These are phyloP conservation scores for Drosophila mimetica DNA, from an alignment of 2,888 invertebrate species.

Conservation along the genomic window DNA sequence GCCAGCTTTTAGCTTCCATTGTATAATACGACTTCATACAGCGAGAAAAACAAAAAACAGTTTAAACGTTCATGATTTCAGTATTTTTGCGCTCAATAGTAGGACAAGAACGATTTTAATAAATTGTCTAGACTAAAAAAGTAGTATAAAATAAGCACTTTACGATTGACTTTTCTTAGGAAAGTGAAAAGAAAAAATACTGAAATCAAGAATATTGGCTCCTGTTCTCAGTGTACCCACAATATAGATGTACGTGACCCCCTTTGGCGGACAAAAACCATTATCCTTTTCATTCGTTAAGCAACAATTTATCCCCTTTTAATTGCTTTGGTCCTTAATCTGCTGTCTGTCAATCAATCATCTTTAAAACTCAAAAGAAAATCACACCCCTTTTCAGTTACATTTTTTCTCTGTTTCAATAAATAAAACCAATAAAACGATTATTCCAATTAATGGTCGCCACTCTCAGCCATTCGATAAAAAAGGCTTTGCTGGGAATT, in stretches of 20 bases:
- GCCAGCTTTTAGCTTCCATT: conserved; percentile 17
- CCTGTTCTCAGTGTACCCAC: too few relatives aligned
- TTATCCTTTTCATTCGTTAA: neutral
- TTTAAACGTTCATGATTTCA: too few relatives aligned
- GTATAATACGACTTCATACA: conserved; percentile 5
- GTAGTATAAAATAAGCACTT: too few relatives aligned
- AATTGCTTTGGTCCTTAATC: conserved; percentile 2
- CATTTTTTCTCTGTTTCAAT: conserved; percentile 8
- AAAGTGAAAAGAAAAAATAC: too few relatives aligned
- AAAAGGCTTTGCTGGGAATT: conserved; percentile 38
- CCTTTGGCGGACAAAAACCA: too few relatives aligned
- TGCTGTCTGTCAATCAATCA: conserved; percentile 19
- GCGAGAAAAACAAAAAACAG: too few relatives aligned
- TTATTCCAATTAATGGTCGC: conserved; percentile 62
- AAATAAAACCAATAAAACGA: conserved; percentile 41
- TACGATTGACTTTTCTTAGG: too few relatives aligned
- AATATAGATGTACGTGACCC: neutral
- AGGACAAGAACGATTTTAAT: too few relatives aligned
- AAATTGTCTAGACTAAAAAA: too few relatives aligned
- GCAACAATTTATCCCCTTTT: conserved; percentile 9
- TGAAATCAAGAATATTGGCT: too few relatives aligned
- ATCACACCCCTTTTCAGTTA: conserved; percentile 6
- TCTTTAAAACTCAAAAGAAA: conserved; percentile 13
- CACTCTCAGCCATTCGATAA: conserved; percentile 38
- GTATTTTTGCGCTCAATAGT: too few relatives aligned